Percentiles rank a stretch among this genome's conserved stretches.
These are phyloP conservation scores for Rhynchomys soricoides DNA, from an alignment of 2,113 vertebrate species.

Conservation along the genomic window DNA sequence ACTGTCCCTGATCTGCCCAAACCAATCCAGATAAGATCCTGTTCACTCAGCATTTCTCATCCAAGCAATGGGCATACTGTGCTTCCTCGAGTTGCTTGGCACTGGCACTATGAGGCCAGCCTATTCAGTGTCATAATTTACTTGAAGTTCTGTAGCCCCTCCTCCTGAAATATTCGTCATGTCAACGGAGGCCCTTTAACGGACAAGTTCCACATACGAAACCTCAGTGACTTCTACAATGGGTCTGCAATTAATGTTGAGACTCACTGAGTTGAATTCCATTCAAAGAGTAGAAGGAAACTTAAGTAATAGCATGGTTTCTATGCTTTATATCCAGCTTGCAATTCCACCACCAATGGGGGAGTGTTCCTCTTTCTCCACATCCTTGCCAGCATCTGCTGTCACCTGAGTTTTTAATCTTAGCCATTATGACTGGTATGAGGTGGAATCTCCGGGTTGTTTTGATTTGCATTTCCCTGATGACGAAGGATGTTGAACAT, in stretches of 20 bases:
- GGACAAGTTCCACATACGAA: not conserved
- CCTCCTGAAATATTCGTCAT: not conserved
- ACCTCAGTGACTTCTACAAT: not conserved
- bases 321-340: not conserved
- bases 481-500: too few relatives aligned
- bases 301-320: not conserved
- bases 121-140: not conserved
- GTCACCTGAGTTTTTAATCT: too few relatives aligned
- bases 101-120: not conserved
- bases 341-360: too few relatives aligned
- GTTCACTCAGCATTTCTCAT: not conserved
- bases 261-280: not conserved
- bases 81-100: not conserved
- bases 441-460: too few relatives aligned
- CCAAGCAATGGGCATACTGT: not conserved
- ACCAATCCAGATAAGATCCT: not conserved
- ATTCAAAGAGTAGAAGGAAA: not conserved
- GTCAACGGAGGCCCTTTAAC: not conserved
- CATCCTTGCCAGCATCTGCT: too few relatives aligned
- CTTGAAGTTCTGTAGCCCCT: rapidly evolving
- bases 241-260: not conserved
- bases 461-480: too few relatives aligned
- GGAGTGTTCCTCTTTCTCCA: too few relatives aligned
- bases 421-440: too few relatives aligned
- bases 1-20: not conserved